Conservation (phyloP, 2,888 invertebrate species). For the Pimpla rufipes region DNA sequence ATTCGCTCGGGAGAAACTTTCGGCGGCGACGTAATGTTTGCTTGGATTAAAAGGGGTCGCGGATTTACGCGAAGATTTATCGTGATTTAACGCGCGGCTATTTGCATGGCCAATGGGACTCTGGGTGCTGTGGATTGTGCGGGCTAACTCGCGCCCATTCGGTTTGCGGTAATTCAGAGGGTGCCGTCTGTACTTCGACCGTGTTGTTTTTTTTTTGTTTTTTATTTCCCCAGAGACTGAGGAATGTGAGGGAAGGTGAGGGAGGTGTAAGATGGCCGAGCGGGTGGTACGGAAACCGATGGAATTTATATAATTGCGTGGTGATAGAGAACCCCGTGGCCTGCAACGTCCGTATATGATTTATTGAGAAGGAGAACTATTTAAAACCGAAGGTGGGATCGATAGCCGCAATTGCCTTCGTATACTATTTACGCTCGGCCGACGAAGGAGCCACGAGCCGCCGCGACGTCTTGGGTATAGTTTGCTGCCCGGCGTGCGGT, state of each 20-base stretch:
- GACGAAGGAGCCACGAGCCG: conserved; percentile 3
- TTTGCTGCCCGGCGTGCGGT: neutral
- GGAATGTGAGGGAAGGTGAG: neutral
- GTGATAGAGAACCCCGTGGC: conserved; percentile 21
- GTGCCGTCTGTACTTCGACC: neutral
- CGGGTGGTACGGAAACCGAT: neutral
- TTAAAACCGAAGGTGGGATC: conserved; percentile 59
- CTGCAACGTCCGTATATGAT: conserved; percentile 35
- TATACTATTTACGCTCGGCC: conserved; percentile 41
- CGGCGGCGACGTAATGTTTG: conserved; percentile 19
- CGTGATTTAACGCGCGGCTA: conserved; percentile 45
- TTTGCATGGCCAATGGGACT: conserved; percentile 15
- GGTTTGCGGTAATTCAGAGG: neutral
- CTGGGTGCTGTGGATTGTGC: neutral
- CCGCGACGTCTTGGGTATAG: conserved; percentile 21
- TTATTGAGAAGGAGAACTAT: conserved; percentile 59
- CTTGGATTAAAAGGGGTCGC: conserved; percentile 15
- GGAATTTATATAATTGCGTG: conserved; percentile 33
- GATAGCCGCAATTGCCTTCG: conserved; percentile 55
- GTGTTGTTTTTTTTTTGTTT: neutral
- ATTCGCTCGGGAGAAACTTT: conserved; percentile 30
- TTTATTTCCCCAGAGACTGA: neutral
- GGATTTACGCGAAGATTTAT: conserved; percentile 42
- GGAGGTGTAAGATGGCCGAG: neutral
- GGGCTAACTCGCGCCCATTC: neutral